Conservation (phyloP, 2,888 invertebrate species). For the Plagodis pulveraria region DNA sequence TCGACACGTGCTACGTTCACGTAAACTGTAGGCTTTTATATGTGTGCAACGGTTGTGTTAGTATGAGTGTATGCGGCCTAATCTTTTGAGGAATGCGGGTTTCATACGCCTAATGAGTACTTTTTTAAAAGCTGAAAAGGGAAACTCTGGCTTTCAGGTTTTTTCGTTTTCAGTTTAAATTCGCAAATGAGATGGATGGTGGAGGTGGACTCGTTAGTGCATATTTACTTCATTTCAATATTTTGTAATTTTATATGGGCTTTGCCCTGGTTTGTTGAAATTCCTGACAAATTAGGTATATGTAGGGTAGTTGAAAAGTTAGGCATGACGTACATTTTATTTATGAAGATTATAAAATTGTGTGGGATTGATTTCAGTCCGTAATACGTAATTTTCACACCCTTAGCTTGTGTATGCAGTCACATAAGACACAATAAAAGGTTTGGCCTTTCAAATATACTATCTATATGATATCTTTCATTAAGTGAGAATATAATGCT, state of each 20-base stretch:
- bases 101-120: constrained; percentile 77
- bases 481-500: too few relatives aligned
- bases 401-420: too few relatives aligned
- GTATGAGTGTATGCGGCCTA: constrained; percentile 63
- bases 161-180: constrained; percentile 42
- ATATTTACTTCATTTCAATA: constrained; percentile 1
- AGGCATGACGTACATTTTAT: too few relatives aligned
- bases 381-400: too few relatives aligned
- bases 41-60: constrained; percentile 2
- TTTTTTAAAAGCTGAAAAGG: constrained; percentile 78
- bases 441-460: too few relatives aligned
- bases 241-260: constrained; percentile 1
- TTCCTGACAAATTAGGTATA: background rate
- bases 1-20: constrained; percentile 44
- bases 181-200: constrained; percentile 43
- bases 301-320: too few relatives aligned
- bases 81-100: constrained; percentile 82
- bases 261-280: background rate
- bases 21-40: constrained; percentile 20
- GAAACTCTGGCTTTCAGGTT: constrained; percentile 62
- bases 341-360: too few relatives aligned
- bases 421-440: too few relatives aligned
- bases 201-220: constrained; percentile 14
- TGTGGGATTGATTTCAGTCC: too few relatives aligned
- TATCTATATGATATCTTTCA: too few relatives aligned